phyloP scores from a whole-genome alignment of 1,140 invertebrate species.

The Asobara japonica region DNA sequence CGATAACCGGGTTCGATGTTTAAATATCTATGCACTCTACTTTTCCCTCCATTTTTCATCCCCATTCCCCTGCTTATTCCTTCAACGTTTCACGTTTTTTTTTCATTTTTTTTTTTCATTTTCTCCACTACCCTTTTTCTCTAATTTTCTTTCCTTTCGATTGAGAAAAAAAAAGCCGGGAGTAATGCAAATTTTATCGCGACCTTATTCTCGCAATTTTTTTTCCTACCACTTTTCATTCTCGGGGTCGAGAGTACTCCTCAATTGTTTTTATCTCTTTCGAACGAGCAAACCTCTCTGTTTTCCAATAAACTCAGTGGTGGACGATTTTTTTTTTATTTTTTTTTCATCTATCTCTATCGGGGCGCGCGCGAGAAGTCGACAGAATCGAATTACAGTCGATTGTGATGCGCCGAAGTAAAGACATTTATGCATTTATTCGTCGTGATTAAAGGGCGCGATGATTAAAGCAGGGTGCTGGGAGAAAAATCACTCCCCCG shows the following conservation, averaged over 20 bases:
- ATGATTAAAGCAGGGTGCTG: no score
- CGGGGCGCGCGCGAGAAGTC: slow-evolving; percentile 19
- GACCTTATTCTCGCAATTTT: slow-evolving; percentile 6
- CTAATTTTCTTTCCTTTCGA: not conserved
- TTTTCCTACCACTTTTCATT: slow-evolving; percentile 2
- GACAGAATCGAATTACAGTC: slow-evolving; percentile 11
- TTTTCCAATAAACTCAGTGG: slow-evolving; percentile 17
- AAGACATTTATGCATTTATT: slow-evolving; percentile 16
- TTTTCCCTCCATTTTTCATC: slow-evolving; percentile 13
- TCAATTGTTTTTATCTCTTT: slow-evolving; percentile 17
- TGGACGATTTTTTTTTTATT: slow-evolving; percentile 22
- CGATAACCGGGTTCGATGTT: slow-evolving; percentile 26
- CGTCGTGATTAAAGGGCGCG: not conserved
- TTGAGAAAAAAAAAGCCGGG: not conserved
- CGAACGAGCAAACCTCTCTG: slow-evolving; percentile 18
- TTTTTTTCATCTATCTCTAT: not conserved
- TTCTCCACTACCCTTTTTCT: not conserved
- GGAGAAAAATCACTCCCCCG: no score
- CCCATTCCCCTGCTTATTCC: not conserved
- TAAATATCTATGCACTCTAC: slow-evolving; percentile 28
- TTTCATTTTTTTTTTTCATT: not conserved
- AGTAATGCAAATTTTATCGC: slow-evolving; percentile 15
- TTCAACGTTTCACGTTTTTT: not conserved
- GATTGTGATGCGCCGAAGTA: not conserved
- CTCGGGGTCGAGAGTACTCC: slow-evolving; percentile 5